phyloP scores from a whole-genome alignment of 2,888 invertebrate species.

The Colostygia pectinataria region DNA sequence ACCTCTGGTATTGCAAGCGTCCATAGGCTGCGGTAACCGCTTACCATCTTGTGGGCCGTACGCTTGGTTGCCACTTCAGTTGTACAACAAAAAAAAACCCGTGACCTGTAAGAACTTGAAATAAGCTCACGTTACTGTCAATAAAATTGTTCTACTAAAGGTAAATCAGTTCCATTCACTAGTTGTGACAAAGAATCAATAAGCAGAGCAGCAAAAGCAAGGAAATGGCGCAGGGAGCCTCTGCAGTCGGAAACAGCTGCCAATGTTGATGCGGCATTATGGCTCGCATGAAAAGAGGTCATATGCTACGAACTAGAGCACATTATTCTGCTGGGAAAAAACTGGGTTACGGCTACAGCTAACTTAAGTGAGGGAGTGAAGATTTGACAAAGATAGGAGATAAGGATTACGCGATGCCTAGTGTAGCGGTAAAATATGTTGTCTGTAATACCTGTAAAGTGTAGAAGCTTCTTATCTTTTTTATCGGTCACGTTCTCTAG shows the following conservation, averaged over 20 bases:
- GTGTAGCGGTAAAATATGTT: conserved; percentile 5
- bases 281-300: conserved; percentile 41
- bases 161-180: conserved; percentile 10
- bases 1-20: too few species aligned
- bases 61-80: too few species aligned
- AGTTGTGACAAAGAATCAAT: conserved; percentile 25
- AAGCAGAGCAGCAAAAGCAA: conserved; percentile 35
- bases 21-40: too few species aligned
- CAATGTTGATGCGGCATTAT: conserved; percentile 42
- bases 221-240: conserved; percentile 39
- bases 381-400: conserved; percentile 16
- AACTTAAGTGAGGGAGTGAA: conserved; percentile 12
- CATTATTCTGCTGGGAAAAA: conserved; percentile 34
- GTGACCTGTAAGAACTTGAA: too few species aligned
- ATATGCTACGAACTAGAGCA: conserved; percentile 32
- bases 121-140: too few species aligned
- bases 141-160: background rate
- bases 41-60: too few species aligned
- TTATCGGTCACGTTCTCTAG: conserved; percentile 4
- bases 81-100: too few species aligned
- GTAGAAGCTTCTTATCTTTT: conserved; percentile 6
- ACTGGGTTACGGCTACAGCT: conserved; percentile 34
- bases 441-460: background rate
- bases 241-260: conserved; percentile 47
- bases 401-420: conserved; percentile 5